Evolutionary conservation across 2,113 vertebrate genomes (phyloP).

Genomic region (Abramis brama): DNA sequence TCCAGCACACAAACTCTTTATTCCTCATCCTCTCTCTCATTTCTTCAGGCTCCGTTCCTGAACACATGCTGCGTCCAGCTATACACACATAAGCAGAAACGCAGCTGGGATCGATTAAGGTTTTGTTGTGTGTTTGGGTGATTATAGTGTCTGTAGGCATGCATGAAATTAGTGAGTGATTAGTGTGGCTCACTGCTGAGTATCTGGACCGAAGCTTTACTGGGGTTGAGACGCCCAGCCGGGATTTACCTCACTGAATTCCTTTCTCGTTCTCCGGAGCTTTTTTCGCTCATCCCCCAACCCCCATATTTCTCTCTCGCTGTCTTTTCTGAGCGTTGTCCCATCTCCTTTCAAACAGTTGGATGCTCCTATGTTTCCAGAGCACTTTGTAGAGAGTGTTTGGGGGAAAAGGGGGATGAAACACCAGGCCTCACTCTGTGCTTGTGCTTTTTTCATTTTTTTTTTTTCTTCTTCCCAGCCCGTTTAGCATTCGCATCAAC

Average conservation of each 20-base stretch:
- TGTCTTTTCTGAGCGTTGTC: background rate
- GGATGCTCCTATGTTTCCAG: background rate
- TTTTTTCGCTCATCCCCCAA: background rate
- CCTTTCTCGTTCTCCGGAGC: background rate
- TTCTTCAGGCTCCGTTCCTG: conserved; percentile 52
- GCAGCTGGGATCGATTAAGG: conserved; percentile 76
- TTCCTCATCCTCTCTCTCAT: conserved; percentile 29
- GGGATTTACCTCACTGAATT: conserved; percentile 15
- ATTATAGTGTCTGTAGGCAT: conserved; percentile 65
- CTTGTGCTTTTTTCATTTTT: background rate
- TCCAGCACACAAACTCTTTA: background rate
- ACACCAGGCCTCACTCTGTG: background rate
- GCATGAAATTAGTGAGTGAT: conserved; percentile 70
- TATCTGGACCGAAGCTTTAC: conserved; percentile 31
- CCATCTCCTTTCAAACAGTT: conserved; percentile 12
- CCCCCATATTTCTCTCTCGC: background rate
- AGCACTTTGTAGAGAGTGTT: conserved; percentile 29
- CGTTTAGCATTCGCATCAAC: conserved; percentile 37
- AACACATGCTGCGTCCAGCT: conserved; percentile 42
- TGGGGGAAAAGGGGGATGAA: background rate
- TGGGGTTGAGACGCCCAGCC: conserved; percentile 27
- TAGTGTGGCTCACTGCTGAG: conserved; percentile 65
- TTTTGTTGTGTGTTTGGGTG: conserved; percentile 64
- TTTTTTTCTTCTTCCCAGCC: background rate
- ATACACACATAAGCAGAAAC: conserved; percentile 54